Evolutionary conservation across 2,113 vertebrate species (phyloP), one percentile per base, ranked within the genome.

Genomic region (Vireo altiloquus): DNA sequence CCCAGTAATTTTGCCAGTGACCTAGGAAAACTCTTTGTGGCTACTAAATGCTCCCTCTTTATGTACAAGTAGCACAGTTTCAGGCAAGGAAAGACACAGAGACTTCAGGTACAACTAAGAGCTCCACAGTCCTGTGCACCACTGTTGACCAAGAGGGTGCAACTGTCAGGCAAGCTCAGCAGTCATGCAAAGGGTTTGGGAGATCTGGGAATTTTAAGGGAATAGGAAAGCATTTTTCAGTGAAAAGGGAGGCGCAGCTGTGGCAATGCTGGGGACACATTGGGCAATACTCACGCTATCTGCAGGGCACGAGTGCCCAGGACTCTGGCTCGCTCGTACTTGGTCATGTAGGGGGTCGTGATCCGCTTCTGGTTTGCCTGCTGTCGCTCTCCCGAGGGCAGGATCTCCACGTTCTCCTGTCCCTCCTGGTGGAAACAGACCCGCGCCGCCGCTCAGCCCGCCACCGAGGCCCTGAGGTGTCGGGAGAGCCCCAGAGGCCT

Each of bases 341-440:
- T 99, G 50, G 99, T 99, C 99, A 99, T 99, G 90, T 99, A 99
- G 0, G 98, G 98, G 1, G 99, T 99, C 4, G 99, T 99, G 97
- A 99, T 99, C 60, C 99, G 98, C 96, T 99, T 99, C 98, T 99
- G 99, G 96, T 99, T 99, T 3, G 99, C 98, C 96, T 98, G 99
- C 15, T 98, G 98, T 3, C 99, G 98, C 64, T 99, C 99, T 50
- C 99, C 99, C 9, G 99, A 99, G 1, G 99, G 99, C 5, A 99
- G 98, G 61, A 99, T 99, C 95, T 99, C 98, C 28, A 99, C 99
- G 2, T 99, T 99, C 96, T 99, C 99, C 86, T 98, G 99, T 64
- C 99, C 99, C n/a, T 99, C 99, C 99, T 99, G 70, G 64, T 21
- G 49, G 90, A 30, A 44, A 65, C 35, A 92, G 5, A 50, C 2